Percentiles rank a stretch among this genome's conserved stretches.
These are phyloP conservation scores for Anguilla marmorata DNA, from an alignment of 2,797 vertebrate species.

Conservation along the genomic window DNA sequence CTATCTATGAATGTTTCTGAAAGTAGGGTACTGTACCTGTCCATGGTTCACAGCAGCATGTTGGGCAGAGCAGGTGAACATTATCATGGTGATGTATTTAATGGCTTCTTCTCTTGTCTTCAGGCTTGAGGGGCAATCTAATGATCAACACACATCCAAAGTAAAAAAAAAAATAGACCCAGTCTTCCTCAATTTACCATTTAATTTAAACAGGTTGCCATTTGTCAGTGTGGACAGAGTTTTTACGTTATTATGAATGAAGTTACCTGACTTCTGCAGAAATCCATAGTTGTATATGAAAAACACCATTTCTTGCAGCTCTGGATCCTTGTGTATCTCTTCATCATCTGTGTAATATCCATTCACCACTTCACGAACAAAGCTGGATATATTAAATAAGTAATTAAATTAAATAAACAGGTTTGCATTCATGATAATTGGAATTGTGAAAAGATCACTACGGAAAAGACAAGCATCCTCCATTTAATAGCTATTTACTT, in stretches of 20 bases:
- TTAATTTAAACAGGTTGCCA: neutral
- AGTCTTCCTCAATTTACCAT: neutral
- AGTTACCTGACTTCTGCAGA: neutral
- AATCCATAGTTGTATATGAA: neutral
- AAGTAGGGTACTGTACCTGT: neutral
- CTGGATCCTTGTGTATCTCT: neutral
- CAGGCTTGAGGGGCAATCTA: constrained; percentile 6
- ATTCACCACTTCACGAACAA: neutral
- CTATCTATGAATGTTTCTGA: neutral
- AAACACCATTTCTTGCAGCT: neutral
- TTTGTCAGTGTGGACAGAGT: neutral
- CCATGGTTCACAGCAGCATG: neutral
- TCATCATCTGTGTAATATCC: neutral
- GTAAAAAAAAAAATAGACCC: neutral
- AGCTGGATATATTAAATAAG: neutral
- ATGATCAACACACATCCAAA: neutral
- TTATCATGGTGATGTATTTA: constrained; percentile 16
- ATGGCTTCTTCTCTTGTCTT: constrained; percentile 1
- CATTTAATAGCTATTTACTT: neutral
- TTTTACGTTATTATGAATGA: neutral
- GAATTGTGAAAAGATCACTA: neutral
- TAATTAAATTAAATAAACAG: neutral
- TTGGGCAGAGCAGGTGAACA: constrained; percentile 17
- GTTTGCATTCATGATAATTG: neutral
- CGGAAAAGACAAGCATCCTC: neutral